Evolutionary conservation across 1,140 invertebrate genomes (phyloP).

Genomic region (Papilio aristodemus): DNA sequence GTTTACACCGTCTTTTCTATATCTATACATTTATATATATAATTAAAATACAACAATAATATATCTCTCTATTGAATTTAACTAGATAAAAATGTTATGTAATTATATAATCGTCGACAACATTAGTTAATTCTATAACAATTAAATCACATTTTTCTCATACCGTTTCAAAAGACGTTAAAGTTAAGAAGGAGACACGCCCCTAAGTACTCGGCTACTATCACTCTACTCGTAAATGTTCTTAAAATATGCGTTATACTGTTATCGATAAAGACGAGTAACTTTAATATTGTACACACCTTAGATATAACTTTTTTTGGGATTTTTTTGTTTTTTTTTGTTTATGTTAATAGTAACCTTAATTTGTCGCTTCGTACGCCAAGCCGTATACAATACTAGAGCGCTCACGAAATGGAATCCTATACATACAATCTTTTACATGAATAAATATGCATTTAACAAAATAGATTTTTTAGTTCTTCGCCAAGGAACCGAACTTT

Average conservation of each 20-base stretch:
- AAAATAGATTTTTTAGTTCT: slow-evolving; percentile 64
- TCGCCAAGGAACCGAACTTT: slow-evolving; percentile 50
- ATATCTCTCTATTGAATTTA: slow-evolving; percentile 75
- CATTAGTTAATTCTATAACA: slow-evolving; percentile 72
- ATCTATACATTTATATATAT: slow-evolving; percentile 67
- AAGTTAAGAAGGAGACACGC: slow-evolving; percentile 52
- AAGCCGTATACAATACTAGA: slow-evolving; percentile 78
- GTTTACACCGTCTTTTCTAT: slow-evolving; percentile 66
- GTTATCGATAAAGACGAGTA: slow-evolving; percentile 59
- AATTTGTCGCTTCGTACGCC: slow-evolving; percentile 66
- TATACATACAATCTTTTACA: slow-evolving; percentile 67
- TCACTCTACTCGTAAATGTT: slow-evolving; percentile 74
- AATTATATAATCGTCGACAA: slow-evolving; percentile 70
- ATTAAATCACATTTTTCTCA: slow-evolving; percentile 74
- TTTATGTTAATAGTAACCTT: slow-evolving; percentile 61
- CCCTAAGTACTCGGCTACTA: slow-evolving; percentile 71
- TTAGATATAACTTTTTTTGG: slow-evolving; percentile 64
- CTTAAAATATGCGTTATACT: slow-evolving; percentile 75
- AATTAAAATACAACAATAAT: slow-evolving; percentile 76
- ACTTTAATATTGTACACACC: slow-evolving; percentile 76
- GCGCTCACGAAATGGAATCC: slow-evolving; percentile 59
- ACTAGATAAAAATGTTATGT: slow-evolving; percentile 71
- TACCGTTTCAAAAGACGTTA: slow-evolving; percentile 61
- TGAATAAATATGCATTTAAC: slow-evolving; percentile 67
- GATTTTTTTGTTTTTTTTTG: slow-evolving; percentile 57